Evolutionary conservation across 2,888 invertebrate species (phyloP).

Genomic region (Epinotia nisella): DNA sequence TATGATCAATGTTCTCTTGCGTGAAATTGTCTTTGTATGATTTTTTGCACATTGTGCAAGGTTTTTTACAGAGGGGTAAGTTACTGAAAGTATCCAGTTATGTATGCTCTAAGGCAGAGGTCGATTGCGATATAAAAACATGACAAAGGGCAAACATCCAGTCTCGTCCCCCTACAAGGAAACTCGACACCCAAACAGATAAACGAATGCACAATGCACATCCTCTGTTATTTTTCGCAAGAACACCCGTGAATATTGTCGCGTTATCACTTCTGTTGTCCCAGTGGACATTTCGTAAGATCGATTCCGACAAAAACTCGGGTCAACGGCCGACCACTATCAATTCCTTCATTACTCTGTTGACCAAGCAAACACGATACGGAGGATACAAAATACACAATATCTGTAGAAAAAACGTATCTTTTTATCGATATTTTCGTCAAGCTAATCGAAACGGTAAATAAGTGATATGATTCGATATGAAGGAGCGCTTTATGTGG

Average conservation of each 20-base stretch:
- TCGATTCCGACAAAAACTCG: conserved; percentile 50
- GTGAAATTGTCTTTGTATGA: too few relatives aligned
- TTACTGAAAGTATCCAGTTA: too few relatives aligned
- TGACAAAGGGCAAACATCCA: not conserved
- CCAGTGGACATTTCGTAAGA: conserved; percentile 40
- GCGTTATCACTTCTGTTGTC: conserved; percentile 38
- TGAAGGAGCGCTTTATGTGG: conserved; percentile 64
- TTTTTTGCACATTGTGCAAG: too few relatives aligned
- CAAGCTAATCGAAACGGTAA: conserved; percentile 76
- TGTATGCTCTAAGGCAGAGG: too few relatives aligned
- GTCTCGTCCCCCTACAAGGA: conserved; percentile 12
- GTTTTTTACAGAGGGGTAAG: too few relatives aligned
- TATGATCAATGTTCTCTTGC: too few relatives aligned
- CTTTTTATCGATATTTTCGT: conserved; percentile 76
- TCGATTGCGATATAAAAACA: too few relatives aligned
- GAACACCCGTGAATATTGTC: conserved; percentile 33
- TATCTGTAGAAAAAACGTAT: conserved; percentile 72
- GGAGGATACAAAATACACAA: conserved; percentile 70
- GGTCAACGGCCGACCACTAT: conserved; percentile 69
- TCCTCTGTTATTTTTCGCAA: conserved; percentile 13
- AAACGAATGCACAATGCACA: conserved; percentile 2
- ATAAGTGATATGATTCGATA: conserved; percentile 69
- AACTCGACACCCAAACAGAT: conserved; percentile 8
- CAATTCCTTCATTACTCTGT: conserved; percentile 76
- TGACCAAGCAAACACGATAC: conserved; percentile 76